Conservation (phyloP, 2,113 vertebrate species). For the Meleagris gallopavo region DNA sequence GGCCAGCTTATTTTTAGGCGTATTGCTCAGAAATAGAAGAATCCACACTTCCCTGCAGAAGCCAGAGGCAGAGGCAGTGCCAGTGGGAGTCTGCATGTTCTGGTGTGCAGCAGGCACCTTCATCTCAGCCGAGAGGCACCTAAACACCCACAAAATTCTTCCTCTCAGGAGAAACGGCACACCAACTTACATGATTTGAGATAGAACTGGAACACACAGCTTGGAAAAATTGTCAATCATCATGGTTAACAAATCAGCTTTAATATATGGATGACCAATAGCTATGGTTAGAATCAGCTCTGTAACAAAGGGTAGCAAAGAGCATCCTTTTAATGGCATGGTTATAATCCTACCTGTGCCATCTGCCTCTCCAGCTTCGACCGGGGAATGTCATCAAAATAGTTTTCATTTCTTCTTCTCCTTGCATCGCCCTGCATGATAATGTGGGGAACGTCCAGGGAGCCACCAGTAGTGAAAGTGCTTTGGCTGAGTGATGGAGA, state of each 20-base stretch:
- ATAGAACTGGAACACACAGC: neutral
- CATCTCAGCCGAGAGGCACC: neutral
- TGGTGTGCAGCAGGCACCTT: neutral
- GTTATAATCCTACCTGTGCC: slow-evolving; percentile 92
- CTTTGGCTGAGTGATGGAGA: slow-evolving; percentile 95
- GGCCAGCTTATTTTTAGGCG: slow-evolving; percentile 14
- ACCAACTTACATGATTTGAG: neutral
- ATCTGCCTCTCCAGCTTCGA: slow-evolving; percentile 99
- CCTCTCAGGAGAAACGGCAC: neutral
- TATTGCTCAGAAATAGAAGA: slow-evolving; percentile 4
- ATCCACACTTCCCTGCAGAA: neutral
- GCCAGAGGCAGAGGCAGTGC: neutral
- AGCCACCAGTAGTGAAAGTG: slow-evolving; percentile 94
- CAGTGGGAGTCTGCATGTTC: neutral
- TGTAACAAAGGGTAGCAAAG: neutral
- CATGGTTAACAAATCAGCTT: neutral
- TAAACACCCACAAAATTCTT: neutral
- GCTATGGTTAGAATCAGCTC: neutral
- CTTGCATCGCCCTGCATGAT: slow-evolving; percentile 99
- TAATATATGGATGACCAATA: neutral
- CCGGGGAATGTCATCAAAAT: slow-evolving; percentile 97
- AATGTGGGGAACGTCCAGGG: slow-evolving; percentile 99
- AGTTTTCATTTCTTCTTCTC: slow-evolving; percentile 98
- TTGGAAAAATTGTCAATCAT: neutral
- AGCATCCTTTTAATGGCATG: neutral